Evolutionary conservation across 35 echinoderm and acorn worm species (phyloP).

Genomic region (Amphiura filiformis): DNA sequence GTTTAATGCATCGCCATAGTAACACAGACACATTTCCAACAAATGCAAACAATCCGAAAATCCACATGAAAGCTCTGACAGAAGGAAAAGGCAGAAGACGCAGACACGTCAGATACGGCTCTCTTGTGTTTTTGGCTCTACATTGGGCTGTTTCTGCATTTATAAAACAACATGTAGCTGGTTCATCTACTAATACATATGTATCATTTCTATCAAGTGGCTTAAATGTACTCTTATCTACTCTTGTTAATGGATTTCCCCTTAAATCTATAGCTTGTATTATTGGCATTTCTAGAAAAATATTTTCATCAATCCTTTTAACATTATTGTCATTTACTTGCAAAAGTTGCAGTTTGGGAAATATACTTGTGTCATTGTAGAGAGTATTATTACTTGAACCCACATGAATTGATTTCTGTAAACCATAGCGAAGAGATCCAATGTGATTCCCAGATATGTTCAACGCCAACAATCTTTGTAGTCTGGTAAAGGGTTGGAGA

Average conservation of each 20-base stretch:
- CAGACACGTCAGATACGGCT: neutral
- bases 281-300: neutral
- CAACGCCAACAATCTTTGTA: neutral
- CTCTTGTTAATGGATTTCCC: neutral
- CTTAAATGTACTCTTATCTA: neutral
- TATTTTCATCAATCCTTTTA: neutral
- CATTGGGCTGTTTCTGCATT: neutral
- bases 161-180: neutral
- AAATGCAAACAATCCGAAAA: neutral
- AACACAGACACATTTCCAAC: neutral
- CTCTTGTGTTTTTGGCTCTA: neutral
- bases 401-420: too few species aligned
- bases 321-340: neutral
- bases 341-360: neutral
- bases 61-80: neutral
- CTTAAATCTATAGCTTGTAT: neutral
- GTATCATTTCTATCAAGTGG: neutral
- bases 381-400: too few species aligned
- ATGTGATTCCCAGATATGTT: neutral
- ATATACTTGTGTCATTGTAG: neutral
- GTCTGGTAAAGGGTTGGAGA: neutral
- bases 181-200: neutral
- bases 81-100: neutral
- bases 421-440: neutral
- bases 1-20: neutral